Percentiles rank a stretch among this genome's conserved stretches.
These are phyloP conservation scores for Panulirus ornatus DNA, from an alignment of 1,140 invertebrate species.

Conservation along the genomic window DNA sequence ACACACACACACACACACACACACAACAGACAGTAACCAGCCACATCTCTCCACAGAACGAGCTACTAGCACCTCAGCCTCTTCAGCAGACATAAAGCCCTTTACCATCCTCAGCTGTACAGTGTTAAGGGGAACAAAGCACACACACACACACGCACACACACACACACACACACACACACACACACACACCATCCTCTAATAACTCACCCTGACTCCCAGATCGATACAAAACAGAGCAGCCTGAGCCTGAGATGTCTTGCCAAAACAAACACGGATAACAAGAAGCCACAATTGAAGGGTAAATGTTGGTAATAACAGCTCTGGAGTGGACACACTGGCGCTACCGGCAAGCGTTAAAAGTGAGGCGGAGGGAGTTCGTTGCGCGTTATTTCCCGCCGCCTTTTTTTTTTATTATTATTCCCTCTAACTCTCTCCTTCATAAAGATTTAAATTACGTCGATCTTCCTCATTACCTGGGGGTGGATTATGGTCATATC, in stretches of 20 bases:
- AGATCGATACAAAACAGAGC: slow-evolving; percentile 13
- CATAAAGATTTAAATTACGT: neutral
- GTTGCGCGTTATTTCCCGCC: too few species aligned
- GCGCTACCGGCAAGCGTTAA: too few species aligned
- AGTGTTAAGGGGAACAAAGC: too few species aligned
- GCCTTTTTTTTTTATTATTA: too few species aligned
- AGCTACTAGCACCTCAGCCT: too few species aligned
- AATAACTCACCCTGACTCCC: slow-evolving; percentile 24
- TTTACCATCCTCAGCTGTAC: too few species aligned
- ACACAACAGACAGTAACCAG: too few species aligned
- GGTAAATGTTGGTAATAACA: neutral
- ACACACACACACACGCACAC: slow-evolving; percentile 1
- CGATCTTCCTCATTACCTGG: neutral
- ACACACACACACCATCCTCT: slow-evolving; percentile 13
- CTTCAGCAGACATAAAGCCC: too few species aligned
- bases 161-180: slow-evolving; percentile 52
- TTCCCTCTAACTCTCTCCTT: neutral
- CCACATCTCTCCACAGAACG: too few species aligned
- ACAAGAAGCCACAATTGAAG: neutral
- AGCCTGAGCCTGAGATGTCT: neutral
- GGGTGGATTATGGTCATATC: too few species aligned
- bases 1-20: too few species aligned
- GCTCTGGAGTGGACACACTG: neutral
- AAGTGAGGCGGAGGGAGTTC: too few species aligned
- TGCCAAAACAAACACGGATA: slow-evolving; percentile 15